Base-by-base conservation (phyloP, 2,113 vertebrate species). In the Archocentrus centrarchus region DNA sequence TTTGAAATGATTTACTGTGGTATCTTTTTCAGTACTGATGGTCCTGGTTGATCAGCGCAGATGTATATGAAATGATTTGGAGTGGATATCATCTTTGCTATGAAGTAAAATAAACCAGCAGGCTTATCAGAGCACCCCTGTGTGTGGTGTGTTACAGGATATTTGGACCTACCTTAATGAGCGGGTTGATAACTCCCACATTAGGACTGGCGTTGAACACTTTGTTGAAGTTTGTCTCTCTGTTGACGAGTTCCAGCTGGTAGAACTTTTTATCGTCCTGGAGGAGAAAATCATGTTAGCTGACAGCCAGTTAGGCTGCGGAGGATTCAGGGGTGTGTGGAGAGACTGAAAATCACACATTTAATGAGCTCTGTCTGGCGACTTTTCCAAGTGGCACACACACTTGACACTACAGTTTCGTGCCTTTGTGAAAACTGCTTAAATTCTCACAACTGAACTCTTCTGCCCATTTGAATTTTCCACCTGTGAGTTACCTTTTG, bases 201-300 rank as follows among this genome's bases (percentile, higher is more conserved):
- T 98, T 98, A 82, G 98, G 98, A 90, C 96, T 99, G 94, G 98
- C 95, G 94, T 98, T 99, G 97, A 99, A 99, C 79, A 99, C 96
- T 96, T 99, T 99, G 97, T 99, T 99, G 96, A 99, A 99, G 97
- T 98, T 99, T 93, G 97, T 99, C 97, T 99, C 98, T 91, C 98
- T 96, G 96, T 99, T 99, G 95, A 99, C 97, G 93, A 99, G 96
- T 90, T 99, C 98, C 95, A 99, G 97, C 93, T 99, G 98, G 96
- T 98, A 99, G 95, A 98, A 98, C 95, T 99, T 99, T 95, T 99
- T 99, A 94, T 99, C 98, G 80, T 99, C 98, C 98, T 99, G 97
- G 88, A 84, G 79, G 73, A 85, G 80, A 80, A 63, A 63, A 76
- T 37, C 6, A 6, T 1, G 44, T 90, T 61, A 91, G 75, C 77